These are phyloP conservation scores for Enteromius viviparus DNA, from an alignment of 2,797 vertebrate genomes.

Conservation along the genomic window DNA sequence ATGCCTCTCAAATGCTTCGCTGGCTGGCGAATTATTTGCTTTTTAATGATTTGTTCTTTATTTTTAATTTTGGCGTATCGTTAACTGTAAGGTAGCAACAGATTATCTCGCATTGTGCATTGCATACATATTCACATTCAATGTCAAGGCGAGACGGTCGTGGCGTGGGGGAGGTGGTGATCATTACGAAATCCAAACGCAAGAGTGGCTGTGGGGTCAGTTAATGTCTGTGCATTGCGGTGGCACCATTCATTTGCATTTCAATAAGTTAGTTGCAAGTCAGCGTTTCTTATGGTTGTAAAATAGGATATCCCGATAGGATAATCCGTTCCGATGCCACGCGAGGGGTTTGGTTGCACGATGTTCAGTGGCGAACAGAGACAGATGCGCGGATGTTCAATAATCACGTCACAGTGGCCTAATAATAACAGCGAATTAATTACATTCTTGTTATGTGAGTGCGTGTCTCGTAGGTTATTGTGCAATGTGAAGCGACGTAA, in stretches of 20 bases:
- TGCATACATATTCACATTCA: slow-evolving; percentile 62
- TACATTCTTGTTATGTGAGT: background rate
- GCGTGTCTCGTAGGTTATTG: background rate
- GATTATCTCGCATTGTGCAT: slow-evolving; percentile 20
- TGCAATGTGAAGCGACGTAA: background rate
- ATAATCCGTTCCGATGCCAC: slow-evolving; percentile 4
- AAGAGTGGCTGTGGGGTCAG: slow-evolving; percentile 31
- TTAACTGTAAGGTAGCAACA: background rate
- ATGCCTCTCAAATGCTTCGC: slow-evolving; percentile 10
- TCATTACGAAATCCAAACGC: slow-evolving; percentile 51
- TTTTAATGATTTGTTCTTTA: background rate
- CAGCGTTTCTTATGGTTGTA: background rate
- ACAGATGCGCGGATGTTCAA: background rate
- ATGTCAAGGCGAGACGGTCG: slow-evolving; percentile 75
- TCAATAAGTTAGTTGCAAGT: background rate
- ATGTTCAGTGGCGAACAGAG: background rate
- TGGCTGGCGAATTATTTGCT: background rate
- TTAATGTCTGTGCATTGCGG: slow-evolving; percentile 31
- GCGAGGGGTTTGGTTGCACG: background rate
- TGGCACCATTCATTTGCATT: background rate
- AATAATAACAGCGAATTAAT: background rate
- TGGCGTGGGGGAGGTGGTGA: slow-evolving; percentile 58
- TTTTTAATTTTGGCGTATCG: background rate
- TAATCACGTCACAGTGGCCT: background rate
- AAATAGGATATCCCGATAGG: background rate